Evolutionary conservation across 1,140 invertebrate genomes (phyloP), one percentile per base, ranked within the genome.

Genomic region (Heliconius nattereri): DNA sequence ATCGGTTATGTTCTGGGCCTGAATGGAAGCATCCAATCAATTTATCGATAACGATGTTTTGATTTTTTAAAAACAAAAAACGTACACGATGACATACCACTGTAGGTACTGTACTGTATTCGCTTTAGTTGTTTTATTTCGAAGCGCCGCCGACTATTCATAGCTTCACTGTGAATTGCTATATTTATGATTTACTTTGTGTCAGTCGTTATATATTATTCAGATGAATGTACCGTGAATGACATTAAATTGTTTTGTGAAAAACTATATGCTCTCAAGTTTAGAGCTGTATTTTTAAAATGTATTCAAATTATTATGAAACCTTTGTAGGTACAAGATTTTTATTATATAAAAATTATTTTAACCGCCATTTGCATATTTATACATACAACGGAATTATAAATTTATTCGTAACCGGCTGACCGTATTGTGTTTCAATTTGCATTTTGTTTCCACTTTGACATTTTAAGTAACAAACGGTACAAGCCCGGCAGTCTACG

Each of bases 21-120:
- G 9, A 60, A 60, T 75, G 32, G 29, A 29, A 23, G 32, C 19
- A n/a, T 54, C 74, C 57, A 66, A 75, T 75, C 54, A 75, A 37
- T 60, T 75, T 37, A 75, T 66, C 74, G 57, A 37, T 75, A 75
- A 52, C 54, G 74, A 75, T 66, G 73, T 74, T 52, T 29, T 60
- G 26, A n/a, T 75, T 75, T 35, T 35, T 52, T 74, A 29, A 66
- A 66, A 66, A 66, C 13, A 66, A 66, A 66, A 66, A 66, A 66
- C 26, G 60, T 5, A 29, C 60, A 66, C 26, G 60, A 66, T 19
- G 60, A 66, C 60, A 66, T 29, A n/a, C 60, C 60, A 26, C 9
- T 35, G 32, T 35, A 35, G 32, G 32, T 35, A 35, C 32, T 45
- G 40, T 45, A 45, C 40, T 66, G 60, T 29, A 66, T 66, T 66